Evolutionary conservation across 2,888 invertebrate species (phyloP).

Genomic region (Rhamphomyia laevipes): DNA sequence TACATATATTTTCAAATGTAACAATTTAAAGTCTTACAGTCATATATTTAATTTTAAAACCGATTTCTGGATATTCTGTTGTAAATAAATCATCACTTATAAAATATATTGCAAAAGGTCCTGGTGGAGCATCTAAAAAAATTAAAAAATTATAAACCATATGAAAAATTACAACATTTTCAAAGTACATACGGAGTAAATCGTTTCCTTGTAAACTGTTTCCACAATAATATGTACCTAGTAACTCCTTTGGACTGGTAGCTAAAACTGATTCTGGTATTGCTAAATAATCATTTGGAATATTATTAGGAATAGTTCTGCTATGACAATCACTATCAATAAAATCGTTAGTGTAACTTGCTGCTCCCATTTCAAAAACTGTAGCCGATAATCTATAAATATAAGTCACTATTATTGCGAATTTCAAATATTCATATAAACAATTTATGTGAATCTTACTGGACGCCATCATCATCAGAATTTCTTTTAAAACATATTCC

Average conservation of each 20-base stretch:
- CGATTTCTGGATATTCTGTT: slow-evolving; percentile 20
- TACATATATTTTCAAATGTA: too few species aligned
- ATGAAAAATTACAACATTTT: not conserved
- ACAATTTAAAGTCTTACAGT: slow-evolving; percentile 7
- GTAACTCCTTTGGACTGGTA: slow-evolving; percentile 26
- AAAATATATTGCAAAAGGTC: slow-evolving; percentile 48
- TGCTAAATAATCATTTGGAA: slow-evolving; percentile 42
- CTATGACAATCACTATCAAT: slow-evolving; percentile 44
- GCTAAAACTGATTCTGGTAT: slow-evolving; percentile 43
- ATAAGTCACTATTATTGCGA: not conserved
- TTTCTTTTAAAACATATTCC: slow-evolving; percentile 49
- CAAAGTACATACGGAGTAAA: slow-evolving; percentile 20
- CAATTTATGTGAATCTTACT: slow-evolving; percentile 21
- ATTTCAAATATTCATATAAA: not conserved
- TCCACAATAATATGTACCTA: slow-evolving; percentile 34
- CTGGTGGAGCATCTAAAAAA: slow-evolving; percentile 44
- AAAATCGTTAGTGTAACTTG: not conserved
- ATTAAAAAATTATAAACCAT: slow-evolving; percentile 4
- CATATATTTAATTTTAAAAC: slow-evolving; percentile 28
- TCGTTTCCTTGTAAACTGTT: slow-evolving; percentile 20
- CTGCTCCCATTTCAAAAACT: slow-evolving; percentile 3
- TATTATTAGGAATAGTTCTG: slow-evolving; percentile 39
- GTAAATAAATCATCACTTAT: slow-evolving; percentile 41
- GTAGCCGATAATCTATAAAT: slow-evolving; percentile 1
- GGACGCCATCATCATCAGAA: slow-evolving; percentile 23